Conservation (phyloP, 2,797 vertebrate species). For the Silurus lanzhouensis region DNA sequence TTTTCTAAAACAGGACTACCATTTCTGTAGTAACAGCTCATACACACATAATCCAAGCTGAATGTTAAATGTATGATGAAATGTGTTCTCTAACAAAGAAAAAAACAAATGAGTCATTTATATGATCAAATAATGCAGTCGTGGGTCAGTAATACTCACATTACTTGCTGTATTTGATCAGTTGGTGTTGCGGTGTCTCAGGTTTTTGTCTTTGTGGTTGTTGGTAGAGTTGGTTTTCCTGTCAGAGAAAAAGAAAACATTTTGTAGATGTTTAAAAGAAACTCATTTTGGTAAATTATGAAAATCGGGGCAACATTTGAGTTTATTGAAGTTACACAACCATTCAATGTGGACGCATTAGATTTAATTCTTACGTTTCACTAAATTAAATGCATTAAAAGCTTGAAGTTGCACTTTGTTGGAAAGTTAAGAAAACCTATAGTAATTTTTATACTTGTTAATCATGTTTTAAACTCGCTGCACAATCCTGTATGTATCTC, state of each 20-base stretch:
- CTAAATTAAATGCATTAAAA: not conserved
- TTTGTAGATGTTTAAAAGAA: not conserved
- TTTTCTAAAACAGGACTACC: not conserved
- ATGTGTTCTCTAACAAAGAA: no score
- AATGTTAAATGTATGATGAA: no score
- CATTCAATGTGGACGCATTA: not conserved
- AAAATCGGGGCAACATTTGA: not conserved
- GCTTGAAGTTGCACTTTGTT: not conserved
- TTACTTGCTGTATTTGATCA: slow-evolving; percentile 68
- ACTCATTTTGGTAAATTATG: not conserved
- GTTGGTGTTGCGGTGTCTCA: slow-evolving; percentile 98
- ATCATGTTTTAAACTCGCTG: not conserved
- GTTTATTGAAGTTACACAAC: not conserved
- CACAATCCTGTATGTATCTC: not conserved
- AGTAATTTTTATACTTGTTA: not conserved
- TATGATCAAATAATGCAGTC: not conserved
- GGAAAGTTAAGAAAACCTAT: not conserved
- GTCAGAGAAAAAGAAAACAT: slow-evolving; percentile 40
- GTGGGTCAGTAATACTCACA: slow-evolving; percentile 35
- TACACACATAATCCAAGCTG: no score
- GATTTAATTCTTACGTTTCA: not conserved
- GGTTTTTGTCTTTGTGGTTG: slow-evolving; percentile 99
- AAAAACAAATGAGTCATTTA: no score
- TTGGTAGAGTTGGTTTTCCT: slow-evolving; percentile 99
- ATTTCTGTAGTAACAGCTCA: no score